These are phyloP conservation scores for Psilopsiagon aurifrons DNA, from an alignment of 2,113 vertebrate genomes.

Conservation along the genomic window DNA sequence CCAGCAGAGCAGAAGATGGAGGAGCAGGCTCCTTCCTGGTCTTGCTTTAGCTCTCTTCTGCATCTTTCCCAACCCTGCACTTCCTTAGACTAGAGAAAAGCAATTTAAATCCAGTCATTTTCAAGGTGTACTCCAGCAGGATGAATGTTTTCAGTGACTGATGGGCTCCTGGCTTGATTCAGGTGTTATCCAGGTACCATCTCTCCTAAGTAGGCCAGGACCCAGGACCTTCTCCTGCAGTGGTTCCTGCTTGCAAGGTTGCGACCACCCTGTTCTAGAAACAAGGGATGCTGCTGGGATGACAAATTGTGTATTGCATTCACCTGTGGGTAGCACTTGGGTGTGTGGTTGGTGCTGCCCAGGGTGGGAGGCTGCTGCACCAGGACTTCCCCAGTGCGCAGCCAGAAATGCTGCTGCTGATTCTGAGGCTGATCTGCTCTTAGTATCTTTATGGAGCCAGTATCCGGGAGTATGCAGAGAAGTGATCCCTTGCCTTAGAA, in stretches of 20 bases:
- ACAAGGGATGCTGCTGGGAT: neutral
- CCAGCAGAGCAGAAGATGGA: neutral
- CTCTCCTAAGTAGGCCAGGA: neutral
- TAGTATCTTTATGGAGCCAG: neutral
- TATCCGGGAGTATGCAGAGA: neutral
- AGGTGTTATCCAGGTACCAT: neutral
- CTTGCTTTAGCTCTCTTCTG: neutral
- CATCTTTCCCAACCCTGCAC: neutral
- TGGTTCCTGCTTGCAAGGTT: neutral
- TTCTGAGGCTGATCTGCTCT: neutral
- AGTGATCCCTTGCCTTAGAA: neutral
- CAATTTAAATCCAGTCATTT: neutral
- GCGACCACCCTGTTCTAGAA: rapidly evolving
- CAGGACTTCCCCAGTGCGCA: neutral
- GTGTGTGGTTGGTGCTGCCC: neutral
- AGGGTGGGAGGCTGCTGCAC: neutral
- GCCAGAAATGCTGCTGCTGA: neutral
- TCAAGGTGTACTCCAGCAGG: neutral
- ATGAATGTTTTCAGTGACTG: neutral
- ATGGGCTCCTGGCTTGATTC: neutral
- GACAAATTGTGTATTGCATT: neutral
- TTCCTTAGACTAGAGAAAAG: neutral
- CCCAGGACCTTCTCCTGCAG: rapidly evolving
- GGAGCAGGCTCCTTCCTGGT: neutral
- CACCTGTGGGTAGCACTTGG: neutral